These are phyloP conservation scores for Orchesellides sinensis DNA, from an alignment of 2,888 invertebrate genomes.

Conservation along the genomic window DNA sequence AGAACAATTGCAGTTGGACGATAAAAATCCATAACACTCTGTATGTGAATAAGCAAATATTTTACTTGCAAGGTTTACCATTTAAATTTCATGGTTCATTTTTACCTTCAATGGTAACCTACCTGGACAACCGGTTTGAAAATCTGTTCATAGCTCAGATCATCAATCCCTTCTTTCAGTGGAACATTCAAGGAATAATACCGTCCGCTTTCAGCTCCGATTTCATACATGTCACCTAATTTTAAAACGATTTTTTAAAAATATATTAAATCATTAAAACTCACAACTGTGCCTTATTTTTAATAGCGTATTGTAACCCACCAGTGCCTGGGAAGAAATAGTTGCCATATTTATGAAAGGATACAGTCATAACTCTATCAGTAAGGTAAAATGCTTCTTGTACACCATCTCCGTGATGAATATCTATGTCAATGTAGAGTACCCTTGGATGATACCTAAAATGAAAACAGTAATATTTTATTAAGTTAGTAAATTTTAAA, in stretches of 20 bases:
- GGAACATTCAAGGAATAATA: slow-evolving; percentile 99
- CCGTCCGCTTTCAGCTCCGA: slow-evolving; percentile 95
- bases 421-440: slow-evolving; percentile 98
- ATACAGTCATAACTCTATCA: slow-evolving; percentile 99
- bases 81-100: neutral
- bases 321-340: slow-evolving; percentile 91
- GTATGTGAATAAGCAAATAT: slow-evolving; percentile 74
- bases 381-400: slow-evolving; percentile 99
- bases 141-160: slow-evolving; percentile 92
- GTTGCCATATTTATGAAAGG: slow-evolving; percentile 99
- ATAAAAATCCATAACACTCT: slow-evolving; percentile 96
- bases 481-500: too few species aligned
- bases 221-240: slow-evolving; percentile 95
- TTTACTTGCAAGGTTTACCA: neutral
- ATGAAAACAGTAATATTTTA: too few species aligned
- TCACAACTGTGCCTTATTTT: too few species aligned
- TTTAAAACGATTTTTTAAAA: neutral
- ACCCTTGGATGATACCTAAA: slow-evolving; percentile 95
- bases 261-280: neutral
- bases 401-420: slow-evolving; percentile 98
- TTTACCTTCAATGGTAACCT: neutral
- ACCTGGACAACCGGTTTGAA: slow-evolving; percentile 93
- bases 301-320: neutral
- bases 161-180: slow-evolving; percentile 97
- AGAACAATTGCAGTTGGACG: slow-evolving; percentile 97